Evolutionary conservation across 2,888 invertebrate species (phyloP), one percentile per base, ranked within the genome.

Genomic region (Tetropium fuscum): DNA sequence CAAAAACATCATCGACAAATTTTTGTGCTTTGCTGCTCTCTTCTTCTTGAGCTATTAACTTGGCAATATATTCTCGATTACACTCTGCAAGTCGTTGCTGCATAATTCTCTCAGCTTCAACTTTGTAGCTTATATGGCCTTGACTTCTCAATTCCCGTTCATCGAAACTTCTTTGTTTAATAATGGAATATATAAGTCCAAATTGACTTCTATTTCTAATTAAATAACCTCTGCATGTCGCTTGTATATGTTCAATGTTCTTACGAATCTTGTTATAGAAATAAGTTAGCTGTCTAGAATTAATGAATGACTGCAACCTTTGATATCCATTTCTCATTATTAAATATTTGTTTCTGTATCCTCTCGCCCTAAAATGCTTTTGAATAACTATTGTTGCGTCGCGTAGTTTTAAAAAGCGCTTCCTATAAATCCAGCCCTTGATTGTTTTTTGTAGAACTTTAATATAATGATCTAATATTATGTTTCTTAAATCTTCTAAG

Each of bases 271-370:
- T 87, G 43, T 87, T 84, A 80, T 93, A 97, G 6, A 89, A 87
- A 68, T 86, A 86, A 20, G 90, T 88, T 13, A 92, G 80, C 68
- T 90, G 87, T 66, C 94, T 87, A 0, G 95, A 91, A 58, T 89
- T 86, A 48, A 95, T 87, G 45, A 88, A 84, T 0, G 97, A 95
- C 80, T 97, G 97, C 22, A 98, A 83, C 36, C 97, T 86, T 74
- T 90, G 86, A 79, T 94, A 94, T 4, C 97, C 98, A 70, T 87
- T 86, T 60, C 85, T 85, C 84, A 93, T 91, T 15, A 82, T 80
- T 13, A 88, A 78, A 81, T 90, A 98, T 48, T 87, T 84, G 62
- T 85, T 86, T 59, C 93, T 86, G 66, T 89, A 90, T 0, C 89
- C 88, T 70, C 90, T 87, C 3, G 91, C 90, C 53, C 95, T 87